Base-by-base conservation (phyloP, 2,113 vertebrate species). In the Ceuthmochares aereus region DNA sequence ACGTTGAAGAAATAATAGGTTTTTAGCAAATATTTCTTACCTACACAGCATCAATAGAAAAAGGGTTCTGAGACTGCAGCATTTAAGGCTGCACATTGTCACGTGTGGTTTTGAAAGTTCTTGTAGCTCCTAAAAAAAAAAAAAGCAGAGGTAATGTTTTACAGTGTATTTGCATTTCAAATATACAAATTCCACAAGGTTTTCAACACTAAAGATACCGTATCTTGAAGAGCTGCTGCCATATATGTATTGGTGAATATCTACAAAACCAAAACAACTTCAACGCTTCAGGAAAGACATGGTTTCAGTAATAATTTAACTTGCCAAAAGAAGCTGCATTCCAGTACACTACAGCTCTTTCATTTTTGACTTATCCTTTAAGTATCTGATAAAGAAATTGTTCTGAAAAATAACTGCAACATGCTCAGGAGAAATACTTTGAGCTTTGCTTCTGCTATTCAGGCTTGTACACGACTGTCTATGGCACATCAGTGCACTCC, bases 41-140 rank as follows among this genome's bases (percentile, higher is more conserved):
- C 97, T 96, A 58, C 20, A 96, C 7, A 96, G 30, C 63, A 95
- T 55, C 47, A 96, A 22, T 3, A 97, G 75, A 30, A 94, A 96
- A 77, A 97, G 51, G 19, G 30, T 36, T 95, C 77, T 90, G 54
- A 85, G 51, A 34, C 37, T 23, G 37, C 80, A 83, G 58, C 19
- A 85, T 51, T 51, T 86, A 49, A 78, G 49, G 68, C 14, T 40
- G 36, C 5, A 93, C 97, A 97, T 97, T 66, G 45, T 94, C 67
- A 91, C 42, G 23, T 60, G 14, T 60, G 34, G 27, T 67, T 95
- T 88, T 66, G 70, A 59, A 80, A 87, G 75, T 87, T 76, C 80
- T 36, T 58, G 75, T 37, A 78, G 70, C 22, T 88, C 84, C 95
- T 96, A 47, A 56, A 89, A 59, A 40, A 73, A 60, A 21, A 14